A percentile compares a stretch with the other conserved stretches of the same genome.
phyloP scores from a whole-genome alignment of 2,888 invertebrate genomes.

The Protonemura montana region DNA sequence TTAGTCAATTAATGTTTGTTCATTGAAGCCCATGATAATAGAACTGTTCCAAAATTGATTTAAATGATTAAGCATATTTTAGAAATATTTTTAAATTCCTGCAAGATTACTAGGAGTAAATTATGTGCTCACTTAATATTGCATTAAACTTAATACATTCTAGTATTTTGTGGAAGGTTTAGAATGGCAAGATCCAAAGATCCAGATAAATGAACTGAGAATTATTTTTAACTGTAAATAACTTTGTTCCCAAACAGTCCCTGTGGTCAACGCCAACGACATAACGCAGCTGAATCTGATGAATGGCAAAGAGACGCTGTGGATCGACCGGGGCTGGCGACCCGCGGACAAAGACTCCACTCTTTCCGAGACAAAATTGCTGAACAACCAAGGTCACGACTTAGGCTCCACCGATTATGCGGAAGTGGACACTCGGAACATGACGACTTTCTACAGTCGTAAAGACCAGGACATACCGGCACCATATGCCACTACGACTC shows the following conservation, averaged over 20 bases:
- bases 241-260: constrained; percentile 52
- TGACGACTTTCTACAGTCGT: constrained; percentile 76
- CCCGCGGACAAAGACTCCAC: constrained; percentile 64
- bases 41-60: too few species aligned
- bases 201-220: neutral
- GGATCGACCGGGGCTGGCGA: constrained; percentile 76
- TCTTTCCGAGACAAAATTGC: constrained; percentile 63
- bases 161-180: too few species aligned
- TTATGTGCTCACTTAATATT: too few species aligned
- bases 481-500: constrained; percentile 80
- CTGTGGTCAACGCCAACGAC: constrained; percentile 61
- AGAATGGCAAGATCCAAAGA: neutral
- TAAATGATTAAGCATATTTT: too few species aligned
- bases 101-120: too few species aligned
- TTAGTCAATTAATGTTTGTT: too few species aligned
- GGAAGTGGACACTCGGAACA: constrained; percentile 67
- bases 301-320: constrained; percentile 69
- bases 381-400: constrained; percentile 61
- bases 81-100: too few species aligned
- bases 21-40: too few species aligned
- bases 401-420: constrained; percentile 68
- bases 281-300: constrained; percentile 58
- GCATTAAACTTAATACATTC: constrained; percentile 17
- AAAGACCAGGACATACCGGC: constrained; percentile 73
- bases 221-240: constrained; percentile 3